Evolutionary conservation across 2,113 vertebrate species (phyloP).

Genomic region (Pavo muticus): DNA sequence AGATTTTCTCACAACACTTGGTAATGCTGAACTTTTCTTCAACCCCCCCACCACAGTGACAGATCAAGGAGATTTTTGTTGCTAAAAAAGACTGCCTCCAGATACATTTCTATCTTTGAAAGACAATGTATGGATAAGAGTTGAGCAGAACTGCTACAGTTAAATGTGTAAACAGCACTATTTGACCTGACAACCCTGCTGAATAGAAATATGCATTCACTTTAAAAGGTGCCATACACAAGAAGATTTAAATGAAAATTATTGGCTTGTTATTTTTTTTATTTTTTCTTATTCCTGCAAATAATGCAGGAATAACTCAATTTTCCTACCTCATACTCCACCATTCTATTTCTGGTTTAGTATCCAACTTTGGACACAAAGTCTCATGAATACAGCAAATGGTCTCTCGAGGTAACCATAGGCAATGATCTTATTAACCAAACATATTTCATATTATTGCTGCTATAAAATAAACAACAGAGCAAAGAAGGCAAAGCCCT

Average conservation of each 20-base stretch:
- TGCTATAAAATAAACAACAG: not conserved
- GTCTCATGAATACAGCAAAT: not conserved
- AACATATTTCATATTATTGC: not conserved
- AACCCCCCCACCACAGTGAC: not conserved
- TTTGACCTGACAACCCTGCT: not conserved
- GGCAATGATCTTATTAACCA: not conserved
- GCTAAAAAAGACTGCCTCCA: slow-evolving; percentile 14
- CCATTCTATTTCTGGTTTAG: not conserved
- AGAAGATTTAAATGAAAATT: not conserved
- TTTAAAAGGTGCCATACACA: not conserved
- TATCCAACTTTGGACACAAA: not conserved
- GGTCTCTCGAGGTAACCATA: not conserved
- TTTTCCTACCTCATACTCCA: not conserved
- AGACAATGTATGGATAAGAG: not conserved
- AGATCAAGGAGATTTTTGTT: slow-evolving; percentile 16
- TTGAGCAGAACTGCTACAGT: not conserved
- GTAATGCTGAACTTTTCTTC: slow-evolving; percentile 27
- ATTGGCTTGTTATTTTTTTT: not conserved
- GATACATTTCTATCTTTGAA: not conserved
- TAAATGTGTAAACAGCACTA: not conserved
- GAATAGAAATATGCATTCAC: not conserved
- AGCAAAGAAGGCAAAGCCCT: not conserved
- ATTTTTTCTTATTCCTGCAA: not conserved
- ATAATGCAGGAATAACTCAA: not conserved
- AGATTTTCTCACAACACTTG: slow-evolving; percentile 1